phyloP scores from a whole-genome alignment of 2,113 vertebrate species.

The Asarcornis scutulata region DNA sequence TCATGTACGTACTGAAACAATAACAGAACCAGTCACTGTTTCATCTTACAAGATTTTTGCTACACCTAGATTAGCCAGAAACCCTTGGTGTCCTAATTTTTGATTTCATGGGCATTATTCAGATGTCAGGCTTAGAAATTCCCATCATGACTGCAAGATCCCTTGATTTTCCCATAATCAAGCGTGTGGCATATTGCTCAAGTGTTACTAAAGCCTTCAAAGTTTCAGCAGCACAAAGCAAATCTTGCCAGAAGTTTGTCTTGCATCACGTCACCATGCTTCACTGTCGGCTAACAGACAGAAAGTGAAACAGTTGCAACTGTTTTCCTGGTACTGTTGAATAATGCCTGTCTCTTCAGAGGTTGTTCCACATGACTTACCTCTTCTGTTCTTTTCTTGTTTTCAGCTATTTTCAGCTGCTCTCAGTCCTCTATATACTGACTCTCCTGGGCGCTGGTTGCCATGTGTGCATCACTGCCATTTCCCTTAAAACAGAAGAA shows the following conservation, averaged over 20 bases:
- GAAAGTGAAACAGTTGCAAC: not conserved
- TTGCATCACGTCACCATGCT: not conserved
- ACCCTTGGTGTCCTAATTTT: not conserved
- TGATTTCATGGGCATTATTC: not conserved
- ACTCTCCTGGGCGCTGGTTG: not conserved
- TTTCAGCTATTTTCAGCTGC: not conserved
- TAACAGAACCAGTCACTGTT: not conserved
- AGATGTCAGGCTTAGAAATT: not conserved
- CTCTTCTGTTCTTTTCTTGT: not conserved
- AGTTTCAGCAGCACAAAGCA: not conserved
- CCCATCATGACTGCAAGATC: not conserved
- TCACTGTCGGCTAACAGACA: not conserved
- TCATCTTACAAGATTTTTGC: not conserved
- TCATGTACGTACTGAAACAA: not conserved
- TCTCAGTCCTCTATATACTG: not conserved
- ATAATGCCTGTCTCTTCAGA: not conserved
- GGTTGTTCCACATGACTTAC: rapidly evolving
- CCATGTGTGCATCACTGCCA: not conserved
- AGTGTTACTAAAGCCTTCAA: not conserved
- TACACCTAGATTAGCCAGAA: not conserved
- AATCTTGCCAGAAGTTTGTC: not conserved
- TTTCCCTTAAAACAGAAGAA: not conserved
- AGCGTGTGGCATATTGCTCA: not conserved
- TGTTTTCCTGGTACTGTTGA: not conserved
- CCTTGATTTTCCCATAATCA: not conserved